phyloP scores from a whole-genome alignment of 2,888 invertebrate genomes.

The Bursaphelenchus okinawaensis region DNA sequence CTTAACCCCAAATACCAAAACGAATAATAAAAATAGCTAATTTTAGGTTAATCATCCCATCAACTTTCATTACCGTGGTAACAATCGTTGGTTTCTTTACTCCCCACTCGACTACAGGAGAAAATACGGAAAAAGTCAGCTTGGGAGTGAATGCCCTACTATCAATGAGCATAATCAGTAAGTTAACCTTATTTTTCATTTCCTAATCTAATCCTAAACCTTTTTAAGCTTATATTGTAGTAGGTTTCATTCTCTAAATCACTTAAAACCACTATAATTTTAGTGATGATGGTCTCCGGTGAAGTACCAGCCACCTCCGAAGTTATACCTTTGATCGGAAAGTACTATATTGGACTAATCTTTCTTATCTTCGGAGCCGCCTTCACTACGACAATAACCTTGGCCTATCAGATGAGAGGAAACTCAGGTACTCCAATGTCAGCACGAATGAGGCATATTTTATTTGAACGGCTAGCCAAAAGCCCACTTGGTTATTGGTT shows the following conservation, averaged over 20 bases:
- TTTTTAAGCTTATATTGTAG: too few relatives aligned
- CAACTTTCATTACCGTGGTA: slow-evolving; percentile 53
- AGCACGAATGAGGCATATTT: slow-evolving; percentile 40
- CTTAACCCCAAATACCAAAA: not conserved
- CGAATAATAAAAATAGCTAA: not conserved
- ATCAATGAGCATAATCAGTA: slow-evolving; percentile 55
- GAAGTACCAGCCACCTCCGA: slow-evolving; percentile 50
- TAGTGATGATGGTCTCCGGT: slow-evolving; percentile 14
- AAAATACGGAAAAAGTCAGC: slow-evolving; percentile 55
- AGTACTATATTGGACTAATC: slow-evolving; percentile 53
- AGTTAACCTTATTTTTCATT: slow-evolving; percentile 47
- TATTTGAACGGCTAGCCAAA: slow-evolving; percentile 36
- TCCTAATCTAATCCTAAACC: slow-evolving; percentile 5
- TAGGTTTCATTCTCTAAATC: not conserved
- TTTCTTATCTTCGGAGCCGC: slow-evolving; percentile 52
- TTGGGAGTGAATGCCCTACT: slow-evolving; percentile 54
- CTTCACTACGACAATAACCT: slow-evolving; percentile 50
- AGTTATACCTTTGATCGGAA: slow-evolving; percentile 52
- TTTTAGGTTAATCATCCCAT: slow-evolving; percentile 52
- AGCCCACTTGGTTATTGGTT: slow-evolving; percentile 37
- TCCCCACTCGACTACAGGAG: slow-evolving; percentile 54
- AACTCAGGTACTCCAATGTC: slow-evolving; percentile 43
- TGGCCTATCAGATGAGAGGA: slow-evolving; percentile 51
- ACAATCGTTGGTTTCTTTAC: slow-evolving; percentile 57
- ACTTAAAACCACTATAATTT: not conserved